These are phyloP conservation scores for Nomada hirtipes DNA, from an alignment of 2,888 invertebrate species.

Conservation along the genomic window DNA sequence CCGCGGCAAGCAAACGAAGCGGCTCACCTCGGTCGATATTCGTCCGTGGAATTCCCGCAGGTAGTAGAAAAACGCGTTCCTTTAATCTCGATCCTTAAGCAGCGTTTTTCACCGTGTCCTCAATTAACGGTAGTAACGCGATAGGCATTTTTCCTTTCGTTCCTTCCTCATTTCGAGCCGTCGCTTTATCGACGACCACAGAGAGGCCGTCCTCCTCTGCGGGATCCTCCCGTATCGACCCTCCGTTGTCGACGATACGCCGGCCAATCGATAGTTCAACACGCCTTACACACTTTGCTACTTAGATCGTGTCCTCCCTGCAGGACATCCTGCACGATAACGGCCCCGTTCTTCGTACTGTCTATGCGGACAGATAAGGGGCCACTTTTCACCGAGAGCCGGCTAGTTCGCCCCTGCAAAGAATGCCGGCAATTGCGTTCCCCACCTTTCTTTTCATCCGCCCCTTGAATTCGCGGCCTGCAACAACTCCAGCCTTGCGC, in stretches of 20 bases:
- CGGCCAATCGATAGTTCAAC: slow-evolving; percentile 72
- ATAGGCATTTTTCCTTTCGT: slow-evolving; percentile 8
- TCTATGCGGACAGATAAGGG: slow-evolving; percentile 67
- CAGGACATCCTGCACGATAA: slow-evolving; percentile 74
- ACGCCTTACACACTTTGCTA: slow-evolving; percentile 77
- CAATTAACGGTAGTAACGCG: slow-evolving; percentile 55
- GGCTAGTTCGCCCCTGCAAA: slow-evolving; percentile 35
- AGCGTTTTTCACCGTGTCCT: slow-evolving; percentile 44
- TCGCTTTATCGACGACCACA: slow-evolving; percentile 51
- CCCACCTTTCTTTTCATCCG: background rate
- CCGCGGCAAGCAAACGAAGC: background rate
- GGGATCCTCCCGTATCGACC: slow-evolving; percentile 57
- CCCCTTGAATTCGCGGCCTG: background rate
- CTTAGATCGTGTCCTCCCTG: slow-evolving; percentile 72
- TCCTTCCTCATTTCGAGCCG: background rate
- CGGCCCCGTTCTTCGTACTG: slow-evolving; percentile 58
- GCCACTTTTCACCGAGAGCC: slow-evolving; percentile 63
- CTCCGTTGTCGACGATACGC: slow-evolving; percentile 69
- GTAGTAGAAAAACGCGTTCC: slow-evolving; percentile 46
- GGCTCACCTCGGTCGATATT: background rate
- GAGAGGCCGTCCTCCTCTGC: slow-evolving; percentile 41
- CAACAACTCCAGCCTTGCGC: background rate
- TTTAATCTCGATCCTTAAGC: slow-evolving; percentile 46
- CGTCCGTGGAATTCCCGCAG: slow-evolving; percentile 22
- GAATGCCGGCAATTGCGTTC: slow-evolving; percentile 36